phyloP scores from a whole-genome alignment of 2,888 invertebrate species.

The Drosophila prolongata region DNA sequence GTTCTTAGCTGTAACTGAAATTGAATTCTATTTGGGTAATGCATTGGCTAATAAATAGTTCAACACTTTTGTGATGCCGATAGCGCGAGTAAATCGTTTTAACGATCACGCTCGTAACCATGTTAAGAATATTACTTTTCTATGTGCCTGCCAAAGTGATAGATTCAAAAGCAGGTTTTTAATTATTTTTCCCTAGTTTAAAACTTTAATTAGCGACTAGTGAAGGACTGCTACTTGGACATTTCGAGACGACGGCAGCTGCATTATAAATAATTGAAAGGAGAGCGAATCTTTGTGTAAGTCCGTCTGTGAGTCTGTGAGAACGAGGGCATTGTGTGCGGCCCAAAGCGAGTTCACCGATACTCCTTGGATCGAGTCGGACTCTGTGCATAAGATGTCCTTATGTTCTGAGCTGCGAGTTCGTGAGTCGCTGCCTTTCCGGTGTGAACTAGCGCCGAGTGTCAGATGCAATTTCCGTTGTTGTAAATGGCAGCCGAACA shows the following conservation, averaged over 20 bases:
- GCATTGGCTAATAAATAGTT: no score
- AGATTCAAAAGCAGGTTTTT: no score
- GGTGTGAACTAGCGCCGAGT: slow-evolving; percentile 77
- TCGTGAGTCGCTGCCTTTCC: slow-evolving; percentile 55
- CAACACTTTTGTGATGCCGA: no score
- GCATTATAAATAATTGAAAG: slow-evolving; percentile 69
- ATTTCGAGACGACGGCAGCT: slow-evolving; percentile 46
- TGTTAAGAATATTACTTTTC: no score
- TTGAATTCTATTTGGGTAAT: no score
- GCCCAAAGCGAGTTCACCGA: slow-evolving; percentile 52
- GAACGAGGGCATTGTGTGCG: neutral
- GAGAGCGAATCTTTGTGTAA: slow-evolving; percentile 1
- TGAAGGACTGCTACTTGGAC: slow-evolving; percentile 59
- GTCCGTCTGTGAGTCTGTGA: neutral
- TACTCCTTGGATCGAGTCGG: slow-evolving; percentile 24
- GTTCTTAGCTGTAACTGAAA: no score
- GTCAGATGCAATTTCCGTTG: slow-evolving; percentile 78
- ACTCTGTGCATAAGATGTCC: slow-evolving; percentile 55
- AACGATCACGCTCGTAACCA: no score
- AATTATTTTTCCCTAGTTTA: slow-evolving; percentile 36
- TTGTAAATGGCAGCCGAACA: slow-evolving; percentile 60
- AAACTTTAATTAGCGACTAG: slow-evolving; percentile 65
- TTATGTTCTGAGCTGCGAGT: slow-evolving; percentile 7
- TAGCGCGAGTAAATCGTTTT: no score
- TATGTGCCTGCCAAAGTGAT: no score